Evolutionary conservation across 1,140 invertebrate species (phyloP).

Genomic region (Drosophila baimaii): DNA sequence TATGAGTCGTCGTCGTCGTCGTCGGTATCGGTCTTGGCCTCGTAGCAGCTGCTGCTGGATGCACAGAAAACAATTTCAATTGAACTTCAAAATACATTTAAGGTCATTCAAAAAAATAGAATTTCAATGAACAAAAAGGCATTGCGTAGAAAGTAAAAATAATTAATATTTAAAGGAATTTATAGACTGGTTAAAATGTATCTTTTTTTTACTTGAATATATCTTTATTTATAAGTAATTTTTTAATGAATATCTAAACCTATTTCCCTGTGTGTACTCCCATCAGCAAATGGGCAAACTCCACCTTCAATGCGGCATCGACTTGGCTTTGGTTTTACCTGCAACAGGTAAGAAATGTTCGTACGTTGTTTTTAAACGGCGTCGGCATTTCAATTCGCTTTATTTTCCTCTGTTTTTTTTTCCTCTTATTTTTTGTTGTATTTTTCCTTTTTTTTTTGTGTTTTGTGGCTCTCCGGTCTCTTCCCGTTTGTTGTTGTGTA

Average conservation of each 20-base stretch:
- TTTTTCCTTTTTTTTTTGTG: slow-evolving; percentile 2
- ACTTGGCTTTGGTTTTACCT: slow-evolving; percentile 60
- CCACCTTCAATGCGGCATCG: slow-evolving; percentile 43
- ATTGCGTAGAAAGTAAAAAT: background rate
- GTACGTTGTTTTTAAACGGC: slow-evolving; percentile 63
- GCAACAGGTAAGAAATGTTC: slow-evolving; percentile 82
- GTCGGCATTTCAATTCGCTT: slow-evolving; percentile 77
- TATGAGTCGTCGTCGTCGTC: slow-evolving; percentile 49
- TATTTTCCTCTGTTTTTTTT: slow-evolving; percentile 43
- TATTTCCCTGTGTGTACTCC: slow-evolving; percentile 20
- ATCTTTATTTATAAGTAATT: background rate
- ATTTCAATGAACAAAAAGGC: background rate
- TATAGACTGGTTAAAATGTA: background rate
- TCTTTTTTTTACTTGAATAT: background rate
- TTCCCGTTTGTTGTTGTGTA: slow-evolving; percentile 37
- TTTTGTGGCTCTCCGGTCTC: slow-evolving; percentile 12
- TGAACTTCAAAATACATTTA: background rate
- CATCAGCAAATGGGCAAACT: slow-evolving; percentile 20
- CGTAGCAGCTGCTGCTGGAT: slow-evolving; percentile 66
- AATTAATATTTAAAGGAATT: background rate
- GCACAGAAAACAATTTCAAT: slow-evolving; percentile 4
- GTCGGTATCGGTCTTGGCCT: slow-evolving; percentile 61
- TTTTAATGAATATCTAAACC: no score
- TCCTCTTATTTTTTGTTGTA: slow-evolving; percentile 6
- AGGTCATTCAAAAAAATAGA: accelerated